Conservation (phyloP, 2,888 invertebrate species). For the Caenorhabditis sulstoni region DNA sequence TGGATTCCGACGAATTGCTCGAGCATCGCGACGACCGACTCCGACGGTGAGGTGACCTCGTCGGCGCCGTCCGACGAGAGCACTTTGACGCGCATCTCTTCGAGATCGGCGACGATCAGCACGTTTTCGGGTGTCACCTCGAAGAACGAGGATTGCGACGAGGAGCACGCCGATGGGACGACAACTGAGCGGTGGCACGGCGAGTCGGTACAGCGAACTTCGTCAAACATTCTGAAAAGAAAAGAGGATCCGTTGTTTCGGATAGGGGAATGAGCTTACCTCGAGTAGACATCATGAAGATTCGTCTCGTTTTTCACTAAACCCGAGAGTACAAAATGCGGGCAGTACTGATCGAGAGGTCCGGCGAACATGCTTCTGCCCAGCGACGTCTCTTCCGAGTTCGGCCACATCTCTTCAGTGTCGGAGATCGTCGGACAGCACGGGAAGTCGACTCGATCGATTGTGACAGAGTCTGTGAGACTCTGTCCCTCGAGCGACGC, state of each 20-base stretch:
- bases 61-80: constrained; percentile 61
- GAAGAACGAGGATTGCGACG: constrained; percentile 44
- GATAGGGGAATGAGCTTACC: constrained; percentile 22
- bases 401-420: constrained; percentile 34
- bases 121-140: constrained; percentile 57
- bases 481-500: not conserved
- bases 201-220: constrained; percentile 53
- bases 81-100: constrained; percentile 62
- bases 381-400: constrained; percentile 47
- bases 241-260: not conserved
- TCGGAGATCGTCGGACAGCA: constrained; percentile 26
- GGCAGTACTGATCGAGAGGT: constrained; percentile 70
- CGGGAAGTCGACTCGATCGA: constrained; percentile 24
- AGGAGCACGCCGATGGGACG: constrained; percentile 29
- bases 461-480: not conserved
- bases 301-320: constrained; percentile 57
- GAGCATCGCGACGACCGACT: constrained; percentile 74
- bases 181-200: constrained; percentile 50
- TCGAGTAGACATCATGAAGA: constrained; percentile 56
- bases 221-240: constrained; percentile 62
- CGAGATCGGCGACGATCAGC: constrained; percentile 66
- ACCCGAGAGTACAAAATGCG: constrained; percentile 76
- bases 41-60: constrained; percentile 72
- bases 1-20: constrained; percentile 75
- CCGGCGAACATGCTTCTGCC: constrained; percentile 76